Base-by-base conservation (phyloP, 2,113 vertebrate species). In the Semnopithecus entellus region DNA sequence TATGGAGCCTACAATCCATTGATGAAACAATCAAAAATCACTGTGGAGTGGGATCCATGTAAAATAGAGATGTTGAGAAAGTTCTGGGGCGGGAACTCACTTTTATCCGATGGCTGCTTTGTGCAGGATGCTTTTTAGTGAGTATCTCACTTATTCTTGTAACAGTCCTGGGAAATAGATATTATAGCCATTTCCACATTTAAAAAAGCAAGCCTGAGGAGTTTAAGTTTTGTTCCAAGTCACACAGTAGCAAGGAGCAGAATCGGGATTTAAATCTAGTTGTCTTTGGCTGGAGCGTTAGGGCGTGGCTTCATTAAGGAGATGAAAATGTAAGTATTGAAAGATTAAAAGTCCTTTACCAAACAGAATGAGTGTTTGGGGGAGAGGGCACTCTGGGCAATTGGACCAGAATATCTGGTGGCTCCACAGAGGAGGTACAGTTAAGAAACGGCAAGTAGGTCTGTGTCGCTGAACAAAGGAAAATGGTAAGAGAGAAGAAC, bases 371-470 rank as follows among this genome's bases (percentile, higher is more conserved):
- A 66, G 8, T 0, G 38, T 18, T 3, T 81, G 32, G 18, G 20
- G 6, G 13, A 88, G 30, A 30, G 16, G 14, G 6, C 5, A 0
- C 4, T 38, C 6, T 8, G 10, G 23, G 16, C 0, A 5, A 22
- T 13, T 27, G 30, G 16, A 73, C 27, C 18, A 52, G 35, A 1
- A 0, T 9, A 5, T 64, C 9, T 8, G 11, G 10, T 23, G 55
- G 23, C 23, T 52, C 20, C 20, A n/a, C 13, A 10, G 16, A 38
- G 43, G 52, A 68, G 18, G 32, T 10, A 1, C 40, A 50, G 20
- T 25, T 55, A 52, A 72, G 50, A 11, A 96, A 27, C 2, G 3
- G 38, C 18, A 82, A 30, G 27, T 3, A 52, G 66, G 45, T 12
- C 14, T 1, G 5, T 5, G 6, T 22, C 35, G 6, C 27, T 76